A percentile compares a stretch with the other conserved stretches of the same genome.
Evolutionary conservation across 2,113 vertebrate genomes (phyloP).

Genomic region (Plectropomus leopardus): DNA sequence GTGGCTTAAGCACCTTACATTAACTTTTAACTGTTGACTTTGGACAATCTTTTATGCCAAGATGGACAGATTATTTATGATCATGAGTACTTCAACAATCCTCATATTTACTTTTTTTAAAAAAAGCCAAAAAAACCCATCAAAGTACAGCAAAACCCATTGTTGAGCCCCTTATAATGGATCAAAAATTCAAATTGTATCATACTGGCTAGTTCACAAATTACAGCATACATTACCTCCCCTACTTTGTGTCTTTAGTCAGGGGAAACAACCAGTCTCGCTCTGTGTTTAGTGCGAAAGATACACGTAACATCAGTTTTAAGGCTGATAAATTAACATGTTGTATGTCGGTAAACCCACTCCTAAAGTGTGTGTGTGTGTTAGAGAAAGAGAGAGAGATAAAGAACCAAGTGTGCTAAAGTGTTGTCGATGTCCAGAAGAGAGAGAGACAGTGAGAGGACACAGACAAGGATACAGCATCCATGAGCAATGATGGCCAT

Average conservation of each 20-base stretch:
- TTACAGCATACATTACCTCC: too few relatives aligned
- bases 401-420: too few relatives aligned
- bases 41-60: neutral
- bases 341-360: neutral
- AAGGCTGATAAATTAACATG: neutral
- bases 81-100: too few relatives aligned
- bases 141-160: too few relatives aligned
- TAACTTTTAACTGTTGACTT: neutral
- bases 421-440: slow-evolving; percentile 2
- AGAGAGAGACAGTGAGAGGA: slow-evolving; percentile 18
- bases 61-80: neutral
- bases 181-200: too few relatives aligned
- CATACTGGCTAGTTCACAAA: too few relatives aligned
- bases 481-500: slow-evolving; percentile 46
- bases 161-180: too few relatives aligned
- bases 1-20: too few relatives aligned
- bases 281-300: neutral
- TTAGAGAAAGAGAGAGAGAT: neutral
- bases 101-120: too few relatives aligned
- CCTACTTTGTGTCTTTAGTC: too few relatives aligned
- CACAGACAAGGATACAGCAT: slow-evolving; percentile 48
- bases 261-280: neutral
- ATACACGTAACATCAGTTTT: neutral
- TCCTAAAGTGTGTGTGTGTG: neutral
- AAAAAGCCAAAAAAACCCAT: too few relatives aligned